Evolutionary conservation across 2,797 vertebrate genomes (phyloP).

Genomic region (Sciaenops ocellatus): DNA sequence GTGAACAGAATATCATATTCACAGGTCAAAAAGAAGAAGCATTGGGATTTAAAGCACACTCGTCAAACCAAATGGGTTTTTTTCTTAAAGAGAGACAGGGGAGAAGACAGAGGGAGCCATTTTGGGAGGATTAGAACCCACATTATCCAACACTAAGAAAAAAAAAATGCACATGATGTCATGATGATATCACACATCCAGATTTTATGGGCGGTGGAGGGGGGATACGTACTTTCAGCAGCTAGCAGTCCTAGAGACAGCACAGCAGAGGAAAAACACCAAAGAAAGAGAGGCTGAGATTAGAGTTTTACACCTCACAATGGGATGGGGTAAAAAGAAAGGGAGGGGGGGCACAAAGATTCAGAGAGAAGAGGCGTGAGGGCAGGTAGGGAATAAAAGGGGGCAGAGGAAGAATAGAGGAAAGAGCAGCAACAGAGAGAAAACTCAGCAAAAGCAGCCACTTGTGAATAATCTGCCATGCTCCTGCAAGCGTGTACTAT

Average conservation of each 20-base stretch:
- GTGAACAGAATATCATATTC: slow-evolving; percentile 36
- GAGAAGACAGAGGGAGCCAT: slow-evolving; percentile 18
- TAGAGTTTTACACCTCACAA: slow-evolving; percentile 57
- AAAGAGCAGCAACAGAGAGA: slow-evolving; percentile 8
- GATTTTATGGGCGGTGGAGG: slow-evolving; percentile 29
- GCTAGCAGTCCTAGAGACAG: slow-evolving; percentile 98
- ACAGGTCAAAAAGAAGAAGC: slow-evolving; percentile 16
- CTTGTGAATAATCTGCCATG: slow-evolving; percentile 29
- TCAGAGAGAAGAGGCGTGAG: neutral
- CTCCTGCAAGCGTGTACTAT: slow-evolving; percentile 20
- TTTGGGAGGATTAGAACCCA: slow-evolving; percentile 14
- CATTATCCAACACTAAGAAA: slow-evolving; percentile 12
- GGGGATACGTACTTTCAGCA: slow-evolving; percentile 99
- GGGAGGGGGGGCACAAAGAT: neutral
- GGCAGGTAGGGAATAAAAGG: neutral
- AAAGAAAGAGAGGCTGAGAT: slow-evolving; percentile 72
- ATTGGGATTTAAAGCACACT: slow-evolving; percentile 23
- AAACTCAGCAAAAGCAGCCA: slow-evolving; percentile 32
- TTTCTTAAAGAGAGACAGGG: slow-evolving; percentile 23
- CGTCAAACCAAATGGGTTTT: slow-evolving; percentile 9
- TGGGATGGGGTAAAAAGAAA: neutral
- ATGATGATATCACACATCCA: slow-evolving; percentile 41
- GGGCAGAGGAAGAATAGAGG: neutral
- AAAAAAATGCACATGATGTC: slow-evolving; percentile 35
- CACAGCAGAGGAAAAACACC: slow-evolving; percentile 84